Evolutionary conservation across 64 coral and sea anemone genomes (phyloP).

Genomic region (Montipora efflorescens): DNA sequence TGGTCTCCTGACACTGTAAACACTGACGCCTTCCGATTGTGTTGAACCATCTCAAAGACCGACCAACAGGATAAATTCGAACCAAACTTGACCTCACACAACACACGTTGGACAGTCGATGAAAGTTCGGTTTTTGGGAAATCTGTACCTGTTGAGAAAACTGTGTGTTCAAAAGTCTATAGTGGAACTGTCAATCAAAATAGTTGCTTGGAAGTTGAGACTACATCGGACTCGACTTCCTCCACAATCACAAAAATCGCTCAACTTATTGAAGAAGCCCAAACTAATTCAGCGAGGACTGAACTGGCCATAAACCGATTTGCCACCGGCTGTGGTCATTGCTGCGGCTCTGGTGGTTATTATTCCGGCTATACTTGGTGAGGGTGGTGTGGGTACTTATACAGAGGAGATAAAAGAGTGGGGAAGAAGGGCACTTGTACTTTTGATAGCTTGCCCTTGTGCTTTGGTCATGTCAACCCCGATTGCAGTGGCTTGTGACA

Average conservation of each 20-base stretch:
- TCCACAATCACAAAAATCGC: constrained; percentile 87
- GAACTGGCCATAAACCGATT: constrained; percentile 91
- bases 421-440: constrained; percentile 80
- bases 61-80: too few species aligned
- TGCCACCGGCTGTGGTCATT: constrained; percentile 81
- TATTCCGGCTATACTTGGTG: constrained; percentile 82
- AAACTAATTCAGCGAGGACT: constrained; percentile 74
- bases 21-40: too few species aligned
- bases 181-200: constrained; percentile 98
- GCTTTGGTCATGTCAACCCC: constrained; percentile 85
- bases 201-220: constrained; percentile 94
- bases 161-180: constrained; percentile 66
- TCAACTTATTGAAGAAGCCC: constrained; percentile 89
- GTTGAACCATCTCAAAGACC: too few species aligned
- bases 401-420: constrained; percentile 71
- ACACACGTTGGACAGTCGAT: constrained; percentile 30
- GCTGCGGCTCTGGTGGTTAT: constrained; percentile 79
- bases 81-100: too few species aligned
- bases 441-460: constrained; percentile 83
- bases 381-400: constrained; percentile 85
- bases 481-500: constrained; percentile 75
- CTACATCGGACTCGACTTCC: constrained; percentile 79
- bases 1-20: too few species aligned
- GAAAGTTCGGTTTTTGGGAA: constrained; percentile 96
- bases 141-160: constrained; percentile 89